Evolutionary conservation across 2,888 invertebrate species (phyloP).

Genomic region (Drosophila glabriapex): DNA sequence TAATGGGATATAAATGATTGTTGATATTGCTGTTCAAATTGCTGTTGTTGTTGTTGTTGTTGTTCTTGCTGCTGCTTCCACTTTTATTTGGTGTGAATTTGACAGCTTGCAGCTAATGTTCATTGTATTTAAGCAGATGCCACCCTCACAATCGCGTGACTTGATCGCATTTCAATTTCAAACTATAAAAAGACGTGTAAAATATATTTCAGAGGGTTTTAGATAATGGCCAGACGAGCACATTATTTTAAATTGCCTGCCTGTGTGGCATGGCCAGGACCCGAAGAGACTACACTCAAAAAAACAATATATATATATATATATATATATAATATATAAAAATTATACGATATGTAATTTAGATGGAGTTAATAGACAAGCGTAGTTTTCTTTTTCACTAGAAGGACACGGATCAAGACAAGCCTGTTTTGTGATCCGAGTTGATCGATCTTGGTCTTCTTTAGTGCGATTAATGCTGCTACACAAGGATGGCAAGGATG

Average conservation of each 20-base stretch:
- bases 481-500: too few species aligned
- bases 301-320: not conserved
- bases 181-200: slow-evolving; percentile 42
- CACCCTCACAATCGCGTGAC: slow-evolving; percentile 55
- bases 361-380: not conserved
- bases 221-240: slow-evolving; percentile 53
- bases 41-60: not conserved
- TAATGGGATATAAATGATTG: slow-evolving; percentile 8
- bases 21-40: slow-evolving; percentile 4
- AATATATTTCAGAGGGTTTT: slow-evolving; percentile 38
- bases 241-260: slow-evolving; percentile 50
- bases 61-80: not conserved
- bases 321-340: slow-evolving; percentile 1
- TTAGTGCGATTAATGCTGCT: too few species aligned
- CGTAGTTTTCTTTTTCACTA: too few species aligned
- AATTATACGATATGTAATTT: not conserved
- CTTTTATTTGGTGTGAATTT: slow-evolving; percentile 43
- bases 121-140: slow-evolving; percentile 1
- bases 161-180: slow-evolving; percentile 46
- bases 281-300: not conserved
- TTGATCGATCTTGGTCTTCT: too few species aligned
- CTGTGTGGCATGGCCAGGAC: slow-evolving; percentile 34
- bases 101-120: slow-evolving; percentile 29
- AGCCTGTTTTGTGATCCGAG: too few species aligned
- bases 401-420: too few species aligned